Conservation (phyloP, 2,113 vertebrate genomes). For the Girardinichthys multiradiatus region DNA sequence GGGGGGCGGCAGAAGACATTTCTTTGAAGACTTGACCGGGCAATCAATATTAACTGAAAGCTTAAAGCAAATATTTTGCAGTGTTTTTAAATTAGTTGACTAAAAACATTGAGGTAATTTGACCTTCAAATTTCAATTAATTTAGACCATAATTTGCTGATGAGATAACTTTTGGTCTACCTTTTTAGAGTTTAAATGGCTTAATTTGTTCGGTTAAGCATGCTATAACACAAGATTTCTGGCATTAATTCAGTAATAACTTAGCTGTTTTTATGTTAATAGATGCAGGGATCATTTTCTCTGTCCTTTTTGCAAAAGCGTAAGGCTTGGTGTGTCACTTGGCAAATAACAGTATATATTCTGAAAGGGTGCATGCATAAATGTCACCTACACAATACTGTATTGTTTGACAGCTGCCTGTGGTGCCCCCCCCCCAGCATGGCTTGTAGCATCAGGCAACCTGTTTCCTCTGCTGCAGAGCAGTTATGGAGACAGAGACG, state of each 20-base stretch:
- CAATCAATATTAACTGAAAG: not conserved
- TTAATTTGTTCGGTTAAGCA: not conserved
- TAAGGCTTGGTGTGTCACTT: not conserved
- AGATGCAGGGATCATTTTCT: not conserved
- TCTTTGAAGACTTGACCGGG: not conserved
- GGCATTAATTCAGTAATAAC: not conserved
- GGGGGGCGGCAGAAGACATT: too few relatives aligned
- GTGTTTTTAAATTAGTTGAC: not conserved
- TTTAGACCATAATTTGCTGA: not conserved
- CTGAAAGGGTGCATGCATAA: constrained; percentile 34
- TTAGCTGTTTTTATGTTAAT: not conserved
- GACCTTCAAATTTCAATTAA: not conserved
- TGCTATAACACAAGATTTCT: not conserved
- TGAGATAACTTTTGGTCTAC: not conserved
- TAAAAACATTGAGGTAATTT: not conserved
- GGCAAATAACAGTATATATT: constrained; percentile 20
- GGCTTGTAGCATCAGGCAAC: constrained; percentile 48
- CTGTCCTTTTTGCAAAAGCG: not conserved
- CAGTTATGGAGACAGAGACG: constrained; percentile 55
- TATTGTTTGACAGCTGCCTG: constrained; percentile 51
- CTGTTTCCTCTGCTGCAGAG: constrained; percentile 59
- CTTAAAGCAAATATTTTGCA: too few relatives aligned
- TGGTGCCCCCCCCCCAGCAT: constrained; percentile 25
- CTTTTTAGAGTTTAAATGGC: not conserved
- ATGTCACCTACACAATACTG: constrained; percentile 55